Evolutionary conservation across 2,113 vertebrate genomes (phyloP).

Genomic region (Heteronetta atricapilla): DNA sequence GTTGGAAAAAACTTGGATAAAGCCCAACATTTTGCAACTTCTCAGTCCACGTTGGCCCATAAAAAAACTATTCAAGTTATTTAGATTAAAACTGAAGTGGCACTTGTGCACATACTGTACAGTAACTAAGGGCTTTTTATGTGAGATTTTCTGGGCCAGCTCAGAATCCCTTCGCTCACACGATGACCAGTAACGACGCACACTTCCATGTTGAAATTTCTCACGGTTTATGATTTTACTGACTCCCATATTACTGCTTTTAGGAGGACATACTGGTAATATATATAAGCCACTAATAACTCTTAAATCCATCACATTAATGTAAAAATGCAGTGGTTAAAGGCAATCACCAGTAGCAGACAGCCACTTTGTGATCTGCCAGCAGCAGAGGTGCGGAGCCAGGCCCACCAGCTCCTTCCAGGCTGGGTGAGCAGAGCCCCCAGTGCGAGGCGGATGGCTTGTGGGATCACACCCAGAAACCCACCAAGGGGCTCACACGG

Average conservation of each 20-base stretch:
- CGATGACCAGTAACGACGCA: rapidly evolving
- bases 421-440: rapidly evolving
- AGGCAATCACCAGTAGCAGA: neutral
- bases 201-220: rapidly evolving
- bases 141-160: neutral
- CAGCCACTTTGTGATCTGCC: neutral
- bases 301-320: neutral
- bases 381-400: neutral
- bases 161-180: neutral
- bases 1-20: neutral
- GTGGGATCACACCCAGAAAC: neutral
- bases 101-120: neutral
- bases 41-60: rapidly evolving
- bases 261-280: neutral
- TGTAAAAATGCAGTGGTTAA: neutral
- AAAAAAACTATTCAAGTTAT: neutral
- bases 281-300: neutral
- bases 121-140: neutral
- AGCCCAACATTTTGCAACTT: neutral
- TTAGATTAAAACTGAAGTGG: neutral
- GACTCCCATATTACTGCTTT: neutral
- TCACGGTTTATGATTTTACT: neutral
- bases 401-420: too few species aligned
- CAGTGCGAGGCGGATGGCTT: neutral
- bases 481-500: neutral